phyloP scores from a whole-genome alignment of 2,113 vertebrate genomes.

The Catagonus wagneri region DNA sequence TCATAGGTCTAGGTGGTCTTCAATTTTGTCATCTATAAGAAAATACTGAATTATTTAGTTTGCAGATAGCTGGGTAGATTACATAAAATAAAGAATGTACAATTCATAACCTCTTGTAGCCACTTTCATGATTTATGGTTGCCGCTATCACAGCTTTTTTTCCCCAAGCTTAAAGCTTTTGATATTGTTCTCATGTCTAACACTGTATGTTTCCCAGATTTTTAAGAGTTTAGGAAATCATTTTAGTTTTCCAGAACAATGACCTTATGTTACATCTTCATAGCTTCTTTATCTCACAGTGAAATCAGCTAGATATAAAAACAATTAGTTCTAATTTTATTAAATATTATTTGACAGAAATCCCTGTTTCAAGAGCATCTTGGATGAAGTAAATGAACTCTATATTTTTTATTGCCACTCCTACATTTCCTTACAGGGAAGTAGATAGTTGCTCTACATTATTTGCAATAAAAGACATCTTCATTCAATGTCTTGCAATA shows the following conservation, averaged over 20 bases:
- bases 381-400: neutral
- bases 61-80: neutral
- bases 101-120: neutral
- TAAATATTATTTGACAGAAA: neutral
- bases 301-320: neutral
- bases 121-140: neutral
- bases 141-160: neutral
- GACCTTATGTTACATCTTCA: neutral
- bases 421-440: neutral
- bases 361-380: neutral
- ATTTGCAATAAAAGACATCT: neutral
- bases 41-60: neutral
- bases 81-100: neutral
- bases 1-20: neutral
- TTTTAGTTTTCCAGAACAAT: neutral
- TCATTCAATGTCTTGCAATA: too few species aligned
- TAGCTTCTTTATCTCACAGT: neutral
- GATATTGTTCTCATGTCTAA: neutral
- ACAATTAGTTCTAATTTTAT: neutral
- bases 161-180: neutral
- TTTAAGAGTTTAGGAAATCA: neutral
- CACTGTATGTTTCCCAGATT: neutral
- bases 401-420: neutral
- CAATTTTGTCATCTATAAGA: neutral
- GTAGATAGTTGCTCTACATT: neutral